Conservation (phyloP, 2,888 invertebrate species). For the Synergus laeviventris region DNA sequence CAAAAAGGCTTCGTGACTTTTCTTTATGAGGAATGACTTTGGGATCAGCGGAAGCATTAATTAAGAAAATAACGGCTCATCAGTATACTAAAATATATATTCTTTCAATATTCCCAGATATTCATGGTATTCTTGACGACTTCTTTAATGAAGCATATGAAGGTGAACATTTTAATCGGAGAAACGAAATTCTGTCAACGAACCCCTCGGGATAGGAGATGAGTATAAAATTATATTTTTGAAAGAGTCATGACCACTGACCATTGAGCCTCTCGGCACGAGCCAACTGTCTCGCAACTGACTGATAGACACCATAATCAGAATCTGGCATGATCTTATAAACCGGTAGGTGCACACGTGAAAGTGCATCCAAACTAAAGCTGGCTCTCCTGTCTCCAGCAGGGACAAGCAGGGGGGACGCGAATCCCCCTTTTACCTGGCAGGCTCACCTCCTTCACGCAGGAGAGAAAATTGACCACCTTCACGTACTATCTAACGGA, state of each 20-base stretch:
- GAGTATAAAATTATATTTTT: too few species aligned
- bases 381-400: constrained; percentile 45
- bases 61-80: background rate
- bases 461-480: constrained; percentile 51
- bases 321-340: constrained; percentile 8
- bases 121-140: too few species aligned
- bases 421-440: constrained; percentile 53
- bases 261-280: constrained; percentile 23
- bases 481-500: constrained; percentile 53
- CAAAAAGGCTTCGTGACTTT: constrained; percentile 4
- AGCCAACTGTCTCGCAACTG: constrained; percentile 26
- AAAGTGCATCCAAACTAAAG: constrained; percentile 49
- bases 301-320: constrained; percentile 36
- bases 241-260: background rate
- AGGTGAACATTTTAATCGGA: too few species aligned
- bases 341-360: constrained; percentile 44
- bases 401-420: constrained; percentile 45
- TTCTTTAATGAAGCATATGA: too few species aligned
- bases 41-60: background rate
- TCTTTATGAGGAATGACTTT: background rate
- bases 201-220: too few species aligned
- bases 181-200: too few species aligned
- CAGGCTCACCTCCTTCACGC: constrained; percentile 48
- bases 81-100: too few species aligned
- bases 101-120: too few species aligned